Conservation (phyloP, 2,113 vertebrate species). For the Malurus elegans region DNA sequence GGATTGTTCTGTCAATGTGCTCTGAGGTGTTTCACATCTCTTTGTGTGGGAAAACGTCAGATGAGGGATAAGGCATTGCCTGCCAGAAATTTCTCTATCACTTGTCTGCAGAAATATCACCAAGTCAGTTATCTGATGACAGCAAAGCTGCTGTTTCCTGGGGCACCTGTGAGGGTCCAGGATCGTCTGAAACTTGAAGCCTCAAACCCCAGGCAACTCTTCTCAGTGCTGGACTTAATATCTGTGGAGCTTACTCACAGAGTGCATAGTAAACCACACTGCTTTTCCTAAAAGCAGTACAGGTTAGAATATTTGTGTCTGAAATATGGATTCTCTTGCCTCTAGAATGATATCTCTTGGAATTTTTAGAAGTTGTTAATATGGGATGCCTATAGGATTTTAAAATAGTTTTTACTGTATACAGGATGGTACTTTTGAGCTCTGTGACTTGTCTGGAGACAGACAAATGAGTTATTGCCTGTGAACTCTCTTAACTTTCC, state of each 20-base stretch:
- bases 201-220: background rate
- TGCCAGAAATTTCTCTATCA: background rate
- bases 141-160: background rate
- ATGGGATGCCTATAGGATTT: background rate
- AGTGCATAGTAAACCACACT: background rate
- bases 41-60: background rate
- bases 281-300: background rate
- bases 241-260: background rate
- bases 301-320: background rate
- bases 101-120: too few species aligned
- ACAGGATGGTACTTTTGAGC: background rate
- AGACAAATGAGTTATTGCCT: background rate
- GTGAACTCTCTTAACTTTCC: background rate
- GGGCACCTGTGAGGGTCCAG: accelerated
- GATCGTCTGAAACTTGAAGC: background rate
- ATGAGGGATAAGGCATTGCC: background rate
- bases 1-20: background rate
- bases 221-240: background rate
- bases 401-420: background rate
- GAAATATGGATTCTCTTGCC: background rate
- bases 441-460: background rate
- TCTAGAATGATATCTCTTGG: background rate
- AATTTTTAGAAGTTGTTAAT: background rate
- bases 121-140: too few species aligned
- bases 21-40: background rate